Evolutionary conservation across 2,797 vertebrate genomes (phyloP).

Genomic region (Notamacropus eugenii): DNA sequence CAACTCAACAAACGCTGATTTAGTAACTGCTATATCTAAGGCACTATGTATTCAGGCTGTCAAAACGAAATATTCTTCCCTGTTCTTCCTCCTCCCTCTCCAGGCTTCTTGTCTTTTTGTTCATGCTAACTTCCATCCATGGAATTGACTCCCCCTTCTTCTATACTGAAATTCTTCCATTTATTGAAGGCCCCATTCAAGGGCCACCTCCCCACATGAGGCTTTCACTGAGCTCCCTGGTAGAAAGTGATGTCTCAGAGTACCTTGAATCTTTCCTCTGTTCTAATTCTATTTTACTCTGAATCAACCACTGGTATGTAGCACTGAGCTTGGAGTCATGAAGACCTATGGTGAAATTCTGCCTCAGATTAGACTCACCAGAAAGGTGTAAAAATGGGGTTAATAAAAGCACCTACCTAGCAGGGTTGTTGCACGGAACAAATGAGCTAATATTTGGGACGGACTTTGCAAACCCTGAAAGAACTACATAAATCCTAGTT

Average conservation of each 20-base stretch:
- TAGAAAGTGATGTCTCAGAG: not conserved
- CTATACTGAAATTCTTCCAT: not conserved
- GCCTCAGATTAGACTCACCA: not conserved
- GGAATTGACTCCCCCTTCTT: not conserved
- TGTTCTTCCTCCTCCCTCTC: not conserved
- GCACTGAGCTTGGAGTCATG: not conserved
- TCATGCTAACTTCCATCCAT: not conserved
- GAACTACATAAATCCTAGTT: not conserved
- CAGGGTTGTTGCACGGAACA: not conserved
- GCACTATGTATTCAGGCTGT: not conserved
- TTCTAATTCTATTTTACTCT: not conserved
- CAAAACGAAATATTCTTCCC: not conserved
- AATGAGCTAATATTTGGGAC: not conserved
- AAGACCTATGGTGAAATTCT: not conserved
- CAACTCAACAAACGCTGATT: not conserved
- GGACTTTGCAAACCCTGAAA: not conserved
- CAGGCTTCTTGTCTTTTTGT: not conserved
- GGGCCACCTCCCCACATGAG: not conserved
- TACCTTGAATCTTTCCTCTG: not conserved
- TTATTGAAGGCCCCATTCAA: not conserved
- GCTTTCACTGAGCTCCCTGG: not conserved
- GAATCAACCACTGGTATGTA: not conserved
- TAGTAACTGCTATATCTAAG: not conserved
- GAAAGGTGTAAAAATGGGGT: not conserved
- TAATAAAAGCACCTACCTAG: not conserved